Evolutionary conservation across 1,140 invertebrate genomes (phyloP), one percentile per base, ranked within the genome.

Genomic region (Drosophila ambigua): DNA sequence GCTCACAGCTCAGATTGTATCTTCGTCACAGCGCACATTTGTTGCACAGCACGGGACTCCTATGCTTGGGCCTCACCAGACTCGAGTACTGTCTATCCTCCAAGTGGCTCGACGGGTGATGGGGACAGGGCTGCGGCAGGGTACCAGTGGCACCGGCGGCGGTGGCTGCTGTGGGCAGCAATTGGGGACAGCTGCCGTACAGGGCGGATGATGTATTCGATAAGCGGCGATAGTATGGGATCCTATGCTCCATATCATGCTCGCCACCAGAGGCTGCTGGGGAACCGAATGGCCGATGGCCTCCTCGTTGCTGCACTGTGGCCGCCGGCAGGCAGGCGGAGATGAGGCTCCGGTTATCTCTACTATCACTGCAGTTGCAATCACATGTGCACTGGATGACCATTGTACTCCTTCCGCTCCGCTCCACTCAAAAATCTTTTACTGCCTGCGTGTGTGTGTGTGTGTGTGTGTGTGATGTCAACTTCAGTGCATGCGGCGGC

Each of bases 11-110:
- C 68, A 89, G 69, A 72, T 91, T 91, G 80, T 91, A 89, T 90
- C 90, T 91, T 91, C 90, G 90, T 91, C 90, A 91, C 89, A 91
- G 90, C 50, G 90, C 89, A 26, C 90, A 91, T 77, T 88, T 90
- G 58, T 91, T 87, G 77, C 90, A 91, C 58, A 91, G 68, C 65
- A 91, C 83, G 20, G 77, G 68, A 75, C 69, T 81, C 44, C 72
- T 72, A 45, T 65, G 77, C 50, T 72, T 79, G 41, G 75, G 72
- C 48, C 78, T 62, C 64, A 88, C 52, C 57, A 88, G 58, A 55
- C 83, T 87, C 28, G 83, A 87, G 41, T 83, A 88, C 28, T 59
- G 74, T 26, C 74, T 72, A 13, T 64, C 55, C 51, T 73, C 52
- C 41, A 39, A 35, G 45, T 59, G 26, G 7, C 49, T 24, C 8